These are phyloP conservation scores for Mystacornis crossleyi DNA, from an alignment of 2,113 vertebrate species.

Conservation along the genomic window DNA sequence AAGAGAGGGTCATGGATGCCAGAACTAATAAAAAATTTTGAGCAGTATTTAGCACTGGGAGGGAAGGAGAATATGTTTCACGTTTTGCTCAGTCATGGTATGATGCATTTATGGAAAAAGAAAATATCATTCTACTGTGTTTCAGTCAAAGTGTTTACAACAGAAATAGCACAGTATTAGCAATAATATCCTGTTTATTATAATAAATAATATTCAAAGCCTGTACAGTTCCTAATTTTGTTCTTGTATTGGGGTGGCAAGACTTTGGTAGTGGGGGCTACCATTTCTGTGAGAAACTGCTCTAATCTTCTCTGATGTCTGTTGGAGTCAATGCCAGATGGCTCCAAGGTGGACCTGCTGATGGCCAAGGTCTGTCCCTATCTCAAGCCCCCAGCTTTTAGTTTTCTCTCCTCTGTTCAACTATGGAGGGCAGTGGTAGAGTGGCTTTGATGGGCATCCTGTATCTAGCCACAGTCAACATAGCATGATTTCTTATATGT, in stretches of 20 bases:
- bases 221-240: neutral
- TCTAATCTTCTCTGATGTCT: neutral
- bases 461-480: neutral
- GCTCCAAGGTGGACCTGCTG: neutral
- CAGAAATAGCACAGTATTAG: neutral
- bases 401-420: neutral
- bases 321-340: neutral
- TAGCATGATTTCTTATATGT: neutral
- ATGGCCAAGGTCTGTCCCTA: neutral
- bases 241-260: neutral
- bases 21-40: neutral
- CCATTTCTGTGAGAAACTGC: neutral
- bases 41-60: neutral
- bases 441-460: neutral
- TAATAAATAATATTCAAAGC: too few relatives aligned
- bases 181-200: too few relatives aligned
- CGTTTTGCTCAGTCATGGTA: neutral
- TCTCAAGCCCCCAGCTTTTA: neutral
- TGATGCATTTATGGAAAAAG: neutral
- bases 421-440: neutral
- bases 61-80: accelerated
- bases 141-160: neutral
- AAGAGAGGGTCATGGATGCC: neutral
- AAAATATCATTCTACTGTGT: neutral
- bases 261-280: neutral